These are phyloP conservation scores for Gastracanthus pulcherrimus DNA, from an alignment of 2,888 invertebrate genomes.

Conservation along the genomic window DNA sequence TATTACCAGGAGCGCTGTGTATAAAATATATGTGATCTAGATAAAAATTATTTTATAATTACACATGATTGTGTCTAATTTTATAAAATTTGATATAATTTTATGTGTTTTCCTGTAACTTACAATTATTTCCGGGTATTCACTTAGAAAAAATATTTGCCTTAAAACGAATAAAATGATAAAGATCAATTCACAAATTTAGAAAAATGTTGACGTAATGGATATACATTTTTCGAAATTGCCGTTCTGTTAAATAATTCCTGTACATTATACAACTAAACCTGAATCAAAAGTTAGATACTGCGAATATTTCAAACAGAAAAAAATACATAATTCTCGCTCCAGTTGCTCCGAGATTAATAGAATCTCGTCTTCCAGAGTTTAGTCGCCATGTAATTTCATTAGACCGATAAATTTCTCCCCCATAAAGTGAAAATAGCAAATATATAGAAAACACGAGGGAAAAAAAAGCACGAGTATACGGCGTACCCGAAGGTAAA, in stretches of 20 bases:
- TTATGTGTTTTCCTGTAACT: not conserved
- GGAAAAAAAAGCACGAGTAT: not conserved
- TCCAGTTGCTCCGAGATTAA: not conserved
- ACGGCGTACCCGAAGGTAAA: not conserved
- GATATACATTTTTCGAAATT: not conserved
- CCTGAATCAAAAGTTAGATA: not conserved
- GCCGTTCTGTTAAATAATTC: not conserved
- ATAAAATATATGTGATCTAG: too few relatives aligned
- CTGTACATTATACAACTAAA: not conserved
- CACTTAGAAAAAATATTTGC: too few relatives aligned
- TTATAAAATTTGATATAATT: not conserved
- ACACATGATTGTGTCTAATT: not conserved
- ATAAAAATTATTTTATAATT: conserved; percentile 7
- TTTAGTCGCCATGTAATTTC: not conserved
- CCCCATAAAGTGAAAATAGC: conserved; percentile 21
- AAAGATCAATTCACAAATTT: too few relatives aligned
- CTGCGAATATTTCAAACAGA: too few relatives aligned
- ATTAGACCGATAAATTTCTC: conserved; percentile 27
- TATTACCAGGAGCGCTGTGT: not conserved
- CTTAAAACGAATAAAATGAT: too few relatives aligned
- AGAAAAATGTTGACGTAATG: too few relatives aligned
- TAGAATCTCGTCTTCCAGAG: not conserved
- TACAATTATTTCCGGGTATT: not conserved
- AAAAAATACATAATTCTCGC: not conserved
- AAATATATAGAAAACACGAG: not conserved